Evolutionary conservation across 2,797 vertebrate species (phyloP).

Genomic region (Anguilla megastoma): DNA sequence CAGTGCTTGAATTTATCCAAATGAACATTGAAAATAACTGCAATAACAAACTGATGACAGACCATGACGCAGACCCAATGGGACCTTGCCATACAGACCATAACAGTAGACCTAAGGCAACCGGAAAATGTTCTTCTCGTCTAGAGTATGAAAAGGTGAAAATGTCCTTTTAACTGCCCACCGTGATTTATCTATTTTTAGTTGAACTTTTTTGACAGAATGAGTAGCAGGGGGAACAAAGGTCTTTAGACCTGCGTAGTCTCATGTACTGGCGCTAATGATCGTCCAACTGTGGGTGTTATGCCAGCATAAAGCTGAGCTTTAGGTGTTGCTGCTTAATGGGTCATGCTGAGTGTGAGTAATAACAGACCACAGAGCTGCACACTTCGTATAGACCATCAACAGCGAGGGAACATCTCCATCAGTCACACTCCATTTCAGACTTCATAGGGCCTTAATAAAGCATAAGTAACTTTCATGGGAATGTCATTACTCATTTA

Average conservation of each 20-base stretch:
- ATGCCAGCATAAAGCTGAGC: background rate
- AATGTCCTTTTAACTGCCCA: background rate
- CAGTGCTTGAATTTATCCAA: background rate
- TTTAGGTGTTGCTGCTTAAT: background rate
- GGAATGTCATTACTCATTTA: background rate
- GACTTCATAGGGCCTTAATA: constrained; percentile 2
- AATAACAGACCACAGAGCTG: background rate
- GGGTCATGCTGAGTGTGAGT: background rate
- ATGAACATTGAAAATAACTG: background rate
- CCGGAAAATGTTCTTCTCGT: background rate
- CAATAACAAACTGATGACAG: background rate
- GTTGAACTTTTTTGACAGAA: background rate
- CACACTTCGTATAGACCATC: background rate
- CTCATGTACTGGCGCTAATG: no score
- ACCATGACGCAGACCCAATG: background rate
- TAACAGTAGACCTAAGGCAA: background rate
- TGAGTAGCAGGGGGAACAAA: no score
- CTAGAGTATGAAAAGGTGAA: background rate
- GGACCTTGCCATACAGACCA: background rate
- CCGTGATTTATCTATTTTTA: background rate
- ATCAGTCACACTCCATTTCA: background rate
- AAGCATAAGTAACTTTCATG: background rate
- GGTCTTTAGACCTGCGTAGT: no score
- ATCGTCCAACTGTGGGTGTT: background rate
- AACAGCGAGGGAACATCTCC: background rate